Percentiles rank a stretch among this genome's conserved stretches.
These are phyloP conservation scores for Chaetodon auriga DNA, from an alignment of 2,113 vertebrate species.

Conservation along the genomic window DNA sequence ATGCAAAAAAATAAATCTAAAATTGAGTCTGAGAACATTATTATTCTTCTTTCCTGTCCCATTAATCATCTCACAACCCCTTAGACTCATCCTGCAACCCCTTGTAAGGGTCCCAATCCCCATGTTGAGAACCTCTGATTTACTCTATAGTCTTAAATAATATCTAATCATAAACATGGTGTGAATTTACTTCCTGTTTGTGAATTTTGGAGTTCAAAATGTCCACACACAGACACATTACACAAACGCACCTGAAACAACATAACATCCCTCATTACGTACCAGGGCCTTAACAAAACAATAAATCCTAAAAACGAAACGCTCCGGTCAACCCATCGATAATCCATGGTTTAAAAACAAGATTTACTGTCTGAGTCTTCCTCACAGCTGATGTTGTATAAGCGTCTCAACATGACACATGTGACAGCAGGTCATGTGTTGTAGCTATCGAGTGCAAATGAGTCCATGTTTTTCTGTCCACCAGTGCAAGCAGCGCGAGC, in stretches of 20 bases:
- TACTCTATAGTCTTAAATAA: neutral
- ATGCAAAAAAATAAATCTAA: too few relatives aligned
- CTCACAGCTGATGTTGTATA: constrained; percentile 56
- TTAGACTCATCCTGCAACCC: neutral
- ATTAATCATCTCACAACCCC: neutral
- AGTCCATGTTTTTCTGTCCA: constrained; percentile 30
- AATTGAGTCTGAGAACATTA: neutral
- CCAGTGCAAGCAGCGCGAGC: constrained; percentile 46
- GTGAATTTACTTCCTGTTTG: neutral
- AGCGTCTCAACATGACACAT: constrained; percentile 46
- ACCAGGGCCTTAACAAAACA: neutral
- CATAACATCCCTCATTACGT: neutral
- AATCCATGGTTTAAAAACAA: constrained; percentile 39
- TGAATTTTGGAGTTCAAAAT: neutral
- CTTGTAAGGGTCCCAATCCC: neutral
- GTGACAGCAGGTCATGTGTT: constrained; percentile 63
- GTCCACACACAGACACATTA: neutral
- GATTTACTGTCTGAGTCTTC: constrained; percentile 43
- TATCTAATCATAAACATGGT: neutral
- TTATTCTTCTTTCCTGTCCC: neutral
- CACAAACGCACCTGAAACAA: constrained; percentile 7
- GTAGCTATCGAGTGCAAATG: neutral
- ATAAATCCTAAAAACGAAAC: neutral
- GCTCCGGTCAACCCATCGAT: constrained; percentile 26
- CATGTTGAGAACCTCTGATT: neutral